A percentile compares a stretch with the other conserved stretches of the same genome.
Evolutionary conservation across 2,797 vertebrate species (phyloP).

Genomic region (Chaenodraco wilsoni): DNA sequence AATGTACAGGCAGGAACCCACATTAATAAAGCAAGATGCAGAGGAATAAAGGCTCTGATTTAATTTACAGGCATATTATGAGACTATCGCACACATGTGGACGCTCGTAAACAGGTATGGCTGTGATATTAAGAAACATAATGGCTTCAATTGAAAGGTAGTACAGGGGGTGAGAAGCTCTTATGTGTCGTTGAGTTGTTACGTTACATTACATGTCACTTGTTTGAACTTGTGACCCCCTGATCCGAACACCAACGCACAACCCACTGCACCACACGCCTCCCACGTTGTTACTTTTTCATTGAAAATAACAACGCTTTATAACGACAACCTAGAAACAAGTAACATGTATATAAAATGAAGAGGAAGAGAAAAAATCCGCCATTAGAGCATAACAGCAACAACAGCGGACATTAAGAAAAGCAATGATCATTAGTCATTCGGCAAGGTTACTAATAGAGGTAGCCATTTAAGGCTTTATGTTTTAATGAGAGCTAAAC

Average conservation of each 20-base stretch:
- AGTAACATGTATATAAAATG: not conserved
- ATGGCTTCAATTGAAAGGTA: not conserved
- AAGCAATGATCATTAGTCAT: constrained; percentile 12
- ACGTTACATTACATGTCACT: not conserved
- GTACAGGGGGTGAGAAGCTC: not conserved
- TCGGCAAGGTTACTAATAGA: not conserved
- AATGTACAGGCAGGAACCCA: constrained; percentile 4
- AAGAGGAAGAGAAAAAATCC: not conserved
- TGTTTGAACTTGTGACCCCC: too few relatives aligned
- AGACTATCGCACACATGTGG: constrained; percentile 18
- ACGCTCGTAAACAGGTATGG: not conserved
- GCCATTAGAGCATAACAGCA: not conserved
- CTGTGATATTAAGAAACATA: not conserved
- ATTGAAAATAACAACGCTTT: not conserved
- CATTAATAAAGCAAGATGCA: too few relatives aligned
- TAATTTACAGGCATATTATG: constrained; percentile 33
- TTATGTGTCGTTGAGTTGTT: not conserved
- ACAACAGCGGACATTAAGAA: constrained; percentile 22
- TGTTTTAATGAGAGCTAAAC: not conserved
- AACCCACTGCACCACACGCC: too few relatives aligned
- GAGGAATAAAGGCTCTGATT: constrained; percentile 36
- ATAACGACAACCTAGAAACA: not conserved
- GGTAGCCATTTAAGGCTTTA: not conserved
- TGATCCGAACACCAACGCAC: too few relatives aligned
- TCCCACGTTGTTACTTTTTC: not conserved